These are phyloP conservation scores for Drosophila parvula DNA, from an alignment of 1,140 invertebrate species.

Conservation along the genomic window DNA sequence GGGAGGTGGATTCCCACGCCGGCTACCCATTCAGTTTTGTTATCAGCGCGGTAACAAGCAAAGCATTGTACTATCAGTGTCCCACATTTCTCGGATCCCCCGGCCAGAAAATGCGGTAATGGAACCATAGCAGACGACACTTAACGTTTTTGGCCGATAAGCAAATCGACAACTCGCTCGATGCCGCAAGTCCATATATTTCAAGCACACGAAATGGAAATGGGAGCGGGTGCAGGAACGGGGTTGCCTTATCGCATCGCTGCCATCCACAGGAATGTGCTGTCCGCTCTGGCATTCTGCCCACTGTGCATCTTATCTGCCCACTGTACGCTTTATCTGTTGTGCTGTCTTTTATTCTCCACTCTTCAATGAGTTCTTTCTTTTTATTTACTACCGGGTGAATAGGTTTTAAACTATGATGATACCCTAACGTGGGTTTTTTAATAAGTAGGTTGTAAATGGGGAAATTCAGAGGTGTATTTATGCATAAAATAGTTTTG, in stretches of 20 bases:
- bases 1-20: constrained; percentile 36
- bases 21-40: constrained; percentile 10
- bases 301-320: constrained; percentile 21
- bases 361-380: background rate
- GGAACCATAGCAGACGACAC: constrained; percentile 31
- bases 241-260: constrained; percentile 37
- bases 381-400: background rate
- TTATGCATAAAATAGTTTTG: background rate
- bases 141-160: constrained; percentile 53
- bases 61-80: constrained; percentile 47
- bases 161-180: constrained; percentile 25
- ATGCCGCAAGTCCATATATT: constrained; percentile 23
- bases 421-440: background rate
- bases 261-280: constrained; percentile 29
- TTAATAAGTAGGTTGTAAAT: background rate
- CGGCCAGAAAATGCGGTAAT: constrained; percentile 1
- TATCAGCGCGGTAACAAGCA: constrained; percentile 49
- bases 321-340: constrained; percentile 12
- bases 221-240: background rate
- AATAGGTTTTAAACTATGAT: background rate
- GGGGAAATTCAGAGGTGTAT: background rate
- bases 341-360: background rate
- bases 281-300: constrained; percentile 17
- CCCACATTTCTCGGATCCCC: constrained; percentile 43
- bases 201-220: constrained; percentile 5